phyloP scores from a whole-genome alignment of 1,140 invertebrate genomes.

The Trichonephila clavata region DNA sequence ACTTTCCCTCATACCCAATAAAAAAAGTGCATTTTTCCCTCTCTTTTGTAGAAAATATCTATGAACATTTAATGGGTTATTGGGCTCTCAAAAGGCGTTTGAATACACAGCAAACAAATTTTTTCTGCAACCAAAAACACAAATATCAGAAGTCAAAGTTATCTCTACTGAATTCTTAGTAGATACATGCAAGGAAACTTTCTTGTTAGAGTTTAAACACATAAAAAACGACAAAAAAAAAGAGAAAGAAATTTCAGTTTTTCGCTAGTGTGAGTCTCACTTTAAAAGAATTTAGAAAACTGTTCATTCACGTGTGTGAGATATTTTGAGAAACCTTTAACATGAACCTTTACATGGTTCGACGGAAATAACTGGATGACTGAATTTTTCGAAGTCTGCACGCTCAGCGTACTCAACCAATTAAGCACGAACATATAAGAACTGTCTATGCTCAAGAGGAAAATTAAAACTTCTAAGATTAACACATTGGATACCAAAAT shows the following conservation, averaged over 20 bases:
- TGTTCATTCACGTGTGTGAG: neutral
- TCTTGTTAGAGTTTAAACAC: neutral
- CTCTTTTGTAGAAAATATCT: too few relatives aligned
- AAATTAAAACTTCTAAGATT: neutral
- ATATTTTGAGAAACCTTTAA: constrained; percentile 2
- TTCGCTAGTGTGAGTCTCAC: neutral
- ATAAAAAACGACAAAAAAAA: neutral
- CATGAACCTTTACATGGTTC: neutral
- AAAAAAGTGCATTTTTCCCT: too few relatives aligned
- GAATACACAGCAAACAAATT: too few relatives aligned
- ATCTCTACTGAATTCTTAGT: too few relatives aligned
- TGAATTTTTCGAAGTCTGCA: neutral
- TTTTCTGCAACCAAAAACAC: too few relatives aligned
- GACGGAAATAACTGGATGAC: neutral
- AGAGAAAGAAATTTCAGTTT: neutral
- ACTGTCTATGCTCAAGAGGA: neutral
- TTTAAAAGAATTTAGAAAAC: neutral
- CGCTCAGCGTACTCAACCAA: neutral
- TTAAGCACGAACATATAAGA: neutral
- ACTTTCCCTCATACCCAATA: too few relatives aligned
- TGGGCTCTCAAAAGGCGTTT: too few relatives aligned
- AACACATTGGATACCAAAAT: neutral
- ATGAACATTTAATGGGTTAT: too few relatives aligned
- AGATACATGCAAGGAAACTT: neutral
- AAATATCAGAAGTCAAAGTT: too few relatives aligned